Percentiles rank a stretch among this genome's conserved stretches.
Conservation (phyloP, 2,113 vertebrate species). For the Excalfactoria chinensis region DNA sequence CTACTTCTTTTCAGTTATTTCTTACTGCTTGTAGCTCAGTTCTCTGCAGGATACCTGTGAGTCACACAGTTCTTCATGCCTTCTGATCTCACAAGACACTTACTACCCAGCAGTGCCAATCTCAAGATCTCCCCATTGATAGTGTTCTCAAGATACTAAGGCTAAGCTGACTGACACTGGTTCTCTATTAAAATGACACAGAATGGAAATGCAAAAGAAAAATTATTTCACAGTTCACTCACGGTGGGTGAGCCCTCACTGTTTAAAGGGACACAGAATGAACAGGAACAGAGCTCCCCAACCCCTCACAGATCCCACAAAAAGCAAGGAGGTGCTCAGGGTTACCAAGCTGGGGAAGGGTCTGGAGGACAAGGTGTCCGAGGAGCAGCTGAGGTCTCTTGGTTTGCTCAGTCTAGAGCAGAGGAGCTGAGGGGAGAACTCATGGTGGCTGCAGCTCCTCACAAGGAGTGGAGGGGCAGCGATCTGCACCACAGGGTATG, state of each 20-base stretch:
- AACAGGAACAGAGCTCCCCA: not conserved
- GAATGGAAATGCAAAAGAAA: not conserved
- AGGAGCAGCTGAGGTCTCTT: no score
- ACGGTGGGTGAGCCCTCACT: not conserved
- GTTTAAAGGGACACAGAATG: not conserved
- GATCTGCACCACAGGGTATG: no score
- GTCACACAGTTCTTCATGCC: not conserved
- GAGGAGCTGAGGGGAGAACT: no score
- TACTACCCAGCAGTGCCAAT: not conserved
- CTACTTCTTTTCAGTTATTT: not conserved
- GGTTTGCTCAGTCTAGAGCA: no score
- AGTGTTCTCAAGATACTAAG: not conserved
- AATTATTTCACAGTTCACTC: not conserved
- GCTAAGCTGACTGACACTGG: not conserved
- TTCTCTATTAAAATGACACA: not conserved
- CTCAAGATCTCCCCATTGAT: no score
- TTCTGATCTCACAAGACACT: not conserved
- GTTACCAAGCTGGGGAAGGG: no score
- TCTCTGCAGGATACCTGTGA: not conserved
- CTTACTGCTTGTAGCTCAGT: not conserved
- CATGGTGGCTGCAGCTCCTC: no score
- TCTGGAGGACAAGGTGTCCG: no score
- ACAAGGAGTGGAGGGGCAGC: no score
- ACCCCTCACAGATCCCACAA: fast-evolving
- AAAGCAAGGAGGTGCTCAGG: not conserved